Base-by-base conservation (phyloP, 1,140 invertebrate species). In the Neoseiulus cucumeris region DNA sequence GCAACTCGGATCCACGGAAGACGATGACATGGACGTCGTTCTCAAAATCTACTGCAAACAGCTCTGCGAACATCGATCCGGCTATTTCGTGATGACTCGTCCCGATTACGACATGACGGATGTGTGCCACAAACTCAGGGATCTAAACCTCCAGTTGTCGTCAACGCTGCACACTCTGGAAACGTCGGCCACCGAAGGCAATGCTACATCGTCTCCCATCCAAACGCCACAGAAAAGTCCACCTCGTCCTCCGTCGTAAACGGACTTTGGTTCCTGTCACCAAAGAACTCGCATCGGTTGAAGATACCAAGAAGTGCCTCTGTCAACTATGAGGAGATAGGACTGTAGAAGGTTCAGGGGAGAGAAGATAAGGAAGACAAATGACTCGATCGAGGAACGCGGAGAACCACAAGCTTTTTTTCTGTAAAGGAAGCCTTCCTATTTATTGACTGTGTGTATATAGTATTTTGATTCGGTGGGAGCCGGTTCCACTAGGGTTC, bases 21-120 rank as follows among this genome's bases (percentile, higher is more conserved):
- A 76, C 51, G 75, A 86, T 73, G 82, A 85, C 67, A 77, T 86
- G 9, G 79, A 82, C n/a, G 80, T 80, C 9, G 79, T 85, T 64
- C 76, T 86, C 44, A 83, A 82, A 74, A 80, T 85, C 68, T 87
- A 84, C 72, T 86, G 85, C 71, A 81, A 79, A 70, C 80, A 84
- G 69, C 72, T 85, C 65, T 80, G 83, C 42, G 80, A 83, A 69
- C 83, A 85, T 69, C 80, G 81, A 75, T 76, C 81, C 69, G 83
- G 84, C 84, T 76, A 74, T 68, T 71, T 83, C 68, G 81, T 83
- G 0, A 78, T 84, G 66, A 82, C 81, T 1, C 77, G 79, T 18
- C 74, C 79, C 0, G 81, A 83, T 67, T 74, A 79, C 66, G 83
- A 85, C 72, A 76, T 85, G 68, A 78, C 77, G 2, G 80, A 84